Conservation (phyloP, 1,140 invertebrate species). For the Pogonus chalceus region DNA sequence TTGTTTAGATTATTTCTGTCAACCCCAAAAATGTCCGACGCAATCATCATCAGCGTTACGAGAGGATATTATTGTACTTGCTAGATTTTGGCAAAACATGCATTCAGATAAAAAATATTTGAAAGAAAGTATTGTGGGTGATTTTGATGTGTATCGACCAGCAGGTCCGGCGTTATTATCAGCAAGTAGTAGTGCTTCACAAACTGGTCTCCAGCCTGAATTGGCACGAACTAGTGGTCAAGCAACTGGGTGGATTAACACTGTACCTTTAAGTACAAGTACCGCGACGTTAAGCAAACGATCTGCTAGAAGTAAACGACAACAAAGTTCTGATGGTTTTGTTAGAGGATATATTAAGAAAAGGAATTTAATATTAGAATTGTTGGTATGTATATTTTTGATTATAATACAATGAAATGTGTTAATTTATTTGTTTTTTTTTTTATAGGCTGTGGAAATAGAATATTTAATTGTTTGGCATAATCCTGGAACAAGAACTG, state of each 20-base stretch:
- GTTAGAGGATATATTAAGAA: slow-evolving; percentile 93
- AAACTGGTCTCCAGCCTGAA: slow-evolving; percentile 37
- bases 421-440: not conserved
- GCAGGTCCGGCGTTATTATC: slow-evolving; percentile 37
- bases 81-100: slow-evolving; percentile 93
- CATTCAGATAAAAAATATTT: slow-evolving; percentile 96
- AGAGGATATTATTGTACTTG: slow-evolving; percentile 83
- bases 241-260: slow-evolving; percentile 80
- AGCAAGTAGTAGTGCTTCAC: no score
- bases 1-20: slow-evolving; percentile 92
- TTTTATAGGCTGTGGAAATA: slow-evolving; percentile 43
- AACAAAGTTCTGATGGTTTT: slow-evolving; percentile 60
- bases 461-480: slow-evolving; percentile 93
- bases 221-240: slow-evolving; percentile 45
- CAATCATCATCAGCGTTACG: slow-evolving; percentile 64
- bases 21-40: slow-evolving; percentile 72
- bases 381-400: slow-evolving; percentile 47
- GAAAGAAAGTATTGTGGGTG: slow-evolving; percentile 59
- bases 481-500: slow-evolving; percentile 73
- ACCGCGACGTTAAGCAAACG: slow-evolving; percentile 69
- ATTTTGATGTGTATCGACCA: slow-evolving; percentile 40
- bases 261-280: slow-evolving; percentile 60
- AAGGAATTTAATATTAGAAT: slow-evolving; percentile 84
- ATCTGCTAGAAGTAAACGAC: slow-evolving; percentile 60
- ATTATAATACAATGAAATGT: not conserved